These are phyloP conservation scores for Bicyclus anynana DNA, from an alignment of 1,140 invertebrate genomes.

Conservation along the genomic window DNA sequence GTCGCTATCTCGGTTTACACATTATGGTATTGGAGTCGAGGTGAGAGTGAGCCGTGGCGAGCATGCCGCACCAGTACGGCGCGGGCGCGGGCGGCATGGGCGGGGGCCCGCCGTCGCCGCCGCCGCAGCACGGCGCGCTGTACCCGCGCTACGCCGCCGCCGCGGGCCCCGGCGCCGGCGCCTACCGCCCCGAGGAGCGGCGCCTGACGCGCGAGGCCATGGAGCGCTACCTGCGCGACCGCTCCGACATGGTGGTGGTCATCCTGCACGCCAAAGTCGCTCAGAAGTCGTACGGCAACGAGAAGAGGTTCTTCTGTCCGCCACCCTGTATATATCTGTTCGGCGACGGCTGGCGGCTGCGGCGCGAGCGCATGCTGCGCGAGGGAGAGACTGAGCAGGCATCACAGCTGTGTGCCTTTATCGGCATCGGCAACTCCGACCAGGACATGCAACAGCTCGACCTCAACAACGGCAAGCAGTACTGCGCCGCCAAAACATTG, in stretches of 20 bases:
- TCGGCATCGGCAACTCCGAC: slow-evolving; percentile 98
- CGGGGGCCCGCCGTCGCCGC: slow-evolving; percentile 79
- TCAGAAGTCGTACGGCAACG: slow-evolving; percentile 99
- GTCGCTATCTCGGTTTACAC: slow-evolving; percentile 20
- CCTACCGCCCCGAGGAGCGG: slow-evolving; percentile 88
- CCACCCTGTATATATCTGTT: slow-evolving; percentile 99
- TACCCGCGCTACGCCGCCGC: slow-evolving; percentile 72
- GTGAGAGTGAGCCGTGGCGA: slow-evolving; percentile 70
- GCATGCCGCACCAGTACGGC: slow-evolving; percentile 88
- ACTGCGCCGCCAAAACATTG: slow-evolving; percentile 99
- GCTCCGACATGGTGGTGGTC: slow-evolving; percentile 97
- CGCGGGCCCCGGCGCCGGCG: slow-evolving; percentile 77
- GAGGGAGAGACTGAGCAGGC: slow-evolving; percentile 94
- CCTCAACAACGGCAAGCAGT: slow-evolving; percentile 96
- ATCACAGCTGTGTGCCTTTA: slow-evolving; percentile 96
- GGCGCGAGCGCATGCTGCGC: slow-evolving; percentile 93
- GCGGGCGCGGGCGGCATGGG: slow-evolving; percentile 81
- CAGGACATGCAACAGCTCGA: slow-evolving; percentile 99
- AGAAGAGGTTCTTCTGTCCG: slow-evolving; percentile 99
- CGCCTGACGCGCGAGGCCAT: slow-evolving; percentile 95
- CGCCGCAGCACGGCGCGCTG: slow-evolving; percentile 70
- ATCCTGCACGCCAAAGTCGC: slow-evolving; percentile 99
- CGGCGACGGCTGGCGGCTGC: slow-evolving; percentile 97
- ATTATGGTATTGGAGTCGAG: slow-evolving; percentile 41
- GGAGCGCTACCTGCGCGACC: slow-evolving; percentile 95